phyloP scores from a whole-genome alignment of 2,113 vertebrate genomes.

The Zosterops borbonicus region DNA sequence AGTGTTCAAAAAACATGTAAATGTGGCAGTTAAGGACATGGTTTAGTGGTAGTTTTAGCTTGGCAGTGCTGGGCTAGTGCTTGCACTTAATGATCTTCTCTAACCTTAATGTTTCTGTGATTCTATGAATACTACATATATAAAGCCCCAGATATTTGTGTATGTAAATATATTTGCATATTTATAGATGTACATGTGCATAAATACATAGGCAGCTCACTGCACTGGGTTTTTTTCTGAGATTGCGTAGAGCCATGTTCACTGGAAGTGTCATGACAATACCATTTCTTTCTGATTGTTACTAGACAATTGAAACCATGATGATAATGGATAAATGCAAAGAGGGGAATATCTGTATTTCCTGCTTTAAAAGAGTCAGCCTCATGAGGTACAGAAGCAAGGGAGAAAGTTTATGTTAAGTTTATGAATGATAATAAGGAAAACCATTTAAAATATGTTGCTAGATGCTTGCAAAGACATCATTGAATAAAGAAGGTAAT shows the following conservation, averaged over 20 bases:
- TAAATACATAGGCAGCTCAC: background rate
- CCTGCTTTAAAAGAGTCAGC: background rate
- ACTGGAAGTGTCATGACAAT: background rate
- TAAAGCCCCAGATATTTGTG: background rate
- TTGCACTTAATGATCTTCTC: background rate
- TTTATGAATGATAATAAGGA: background rate
- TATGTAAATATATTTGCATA: background rate
- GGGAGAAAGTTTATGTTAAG: background rate
- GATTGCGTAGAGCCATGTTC: background rate
- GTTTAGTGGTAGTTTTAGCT: background rate
- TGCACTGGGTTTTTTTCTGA: background rate
- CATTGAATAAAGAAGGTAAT: background rate
- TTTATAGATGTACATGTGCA: background rate
- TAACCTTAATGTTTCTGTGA: background rate
- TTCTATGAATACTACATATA: background rate
- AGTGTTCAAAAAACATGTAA: background rate
- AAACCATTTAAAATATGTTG: background rate
- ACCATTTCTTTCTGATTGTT: background rate
- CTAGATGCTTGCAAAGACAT: background rate
- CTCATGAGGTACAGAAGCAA: background rate
- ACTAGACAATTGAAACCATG: background rate
- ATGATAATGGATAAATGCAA: background rate
- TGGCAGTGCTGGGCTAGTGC: background rate
- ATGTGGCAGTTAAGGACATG: background rate
- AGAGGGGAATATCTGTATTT: accelerated